Evolutionary conservation across 2,113 vertebrate genomes (phyloP), one percentile per base, ranked within the genome.

Genomic region (Podarcis cretensis): DNA sequence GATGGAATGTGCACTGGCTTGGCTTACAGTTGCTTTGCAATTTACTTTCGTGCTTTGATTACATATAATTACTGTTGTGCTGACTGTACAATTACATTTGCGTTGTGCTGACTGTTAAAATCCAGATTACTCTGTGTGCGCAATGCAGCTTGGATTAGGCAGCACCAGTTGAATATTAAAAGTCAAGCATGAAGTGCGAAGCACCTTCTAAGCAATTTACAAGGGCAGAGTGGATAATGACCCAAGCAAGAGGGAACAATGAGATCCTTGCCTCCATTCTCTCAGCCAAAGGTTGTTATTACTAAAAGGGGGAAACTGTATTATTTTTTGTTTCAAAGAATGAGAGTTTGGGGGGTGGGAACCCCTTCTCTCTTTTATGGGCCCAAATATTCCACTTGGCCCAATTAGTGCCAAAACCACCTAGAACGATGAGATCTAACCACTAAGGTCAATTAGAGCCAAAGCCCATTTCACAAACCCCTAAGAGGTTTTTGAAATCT

Each of bases 41-140:
- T 92, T 90, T 91, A 68, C 23, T 65, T 76, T 79, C 23, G 3
- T 0, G 1, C 2, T 90, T 84, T 73, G 83, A 84, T 91, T 94
- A 84, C 13, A 81, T 66, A 82, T 21, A 89, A 35, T 91, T 82
- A 73, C 30, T 85, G 65, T 94, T 93, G 69, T 0, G 0, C 40
- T 89, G 73, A 87, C 48, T 90, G 48, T 77, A 77, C 81, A 88
- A 83, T 89, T 82, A 77, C 13, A 90, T 71, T 80, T 68, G 27
- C 88, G 57, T 94, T 94, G 74, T 0, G 0, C 25, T 85, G 68
- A 86, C 65, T 89, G 65, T 83, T 89, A 89, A 84, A 90, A 89
- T 92, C 81, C 65, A 81, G 68, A 90, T 54, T 35, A 71, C 76
- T 87, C 18, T 48, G 40, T 89, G 40, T 5, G 0, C 48, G 68